Base-by-base conservation (phyloP, 2,113 vertebrate species). In the Eurypyga helias region DNA sequence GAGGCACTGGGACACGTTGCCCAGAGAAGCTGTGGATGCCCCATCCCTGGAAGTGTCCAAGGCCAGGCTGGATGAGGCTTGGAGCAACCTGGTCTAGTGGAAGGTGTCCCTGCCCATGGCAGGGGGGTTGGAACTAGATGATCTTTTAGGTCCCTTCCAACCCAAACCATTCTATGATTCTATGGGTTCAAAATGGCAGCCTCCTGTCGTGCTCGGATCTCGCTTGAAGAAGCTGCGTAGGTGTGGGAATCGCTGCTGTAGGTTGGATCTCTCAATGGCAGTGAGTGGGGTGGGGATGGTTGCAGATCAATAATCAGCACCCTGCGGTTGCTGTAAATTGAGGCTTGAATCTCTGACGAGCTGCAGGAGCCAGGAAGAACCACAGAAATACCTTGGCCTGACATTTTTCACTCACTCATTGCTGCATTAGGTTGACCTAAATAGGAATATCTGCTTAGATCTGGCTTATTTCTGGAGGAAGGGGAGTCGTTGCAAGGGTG, bases 181-280 rank as follows among this genome's bases (percentile, higher is more conserved):
- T n/a, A n/a, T n/a, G n/a, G n/a, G 45, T 79, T 78, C 48, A 69
- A 83, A 55, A 41, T 36, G 73, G n/a, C 87, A 72, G 78, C 1
- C 1, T 65, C 85, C 43, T 25, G 2, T 7, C 12, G 2, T 29
- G n/a, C 62, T 78, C 1, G 0, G 51, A 26, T 87, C 83, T 90
- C 2, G 2, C 76, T n/a, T 6, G 17, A 66, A 66, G 76, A 45
- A 49, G 61, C 65, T 46, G n/a, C 0, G 76, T 72, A 64, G 86
- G 77, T 91, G 92, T 95, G 94, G 91, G 89, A 95, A 93, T 72
- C 69, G 2, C 89, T 90, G 83, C 89, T 93, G 86, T 82, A 87
- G 95, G 83, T 43, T 69, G 89, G 69, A 33, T 82, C 86, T 65
- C 36, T 87, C 89, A 14, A 1, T 91, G 91, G 76, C 83, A 84